phyloP scores from a whole-genome alignment of 2,797 vertebrate species.

The Scolopax bukidnonensis region DNA sequence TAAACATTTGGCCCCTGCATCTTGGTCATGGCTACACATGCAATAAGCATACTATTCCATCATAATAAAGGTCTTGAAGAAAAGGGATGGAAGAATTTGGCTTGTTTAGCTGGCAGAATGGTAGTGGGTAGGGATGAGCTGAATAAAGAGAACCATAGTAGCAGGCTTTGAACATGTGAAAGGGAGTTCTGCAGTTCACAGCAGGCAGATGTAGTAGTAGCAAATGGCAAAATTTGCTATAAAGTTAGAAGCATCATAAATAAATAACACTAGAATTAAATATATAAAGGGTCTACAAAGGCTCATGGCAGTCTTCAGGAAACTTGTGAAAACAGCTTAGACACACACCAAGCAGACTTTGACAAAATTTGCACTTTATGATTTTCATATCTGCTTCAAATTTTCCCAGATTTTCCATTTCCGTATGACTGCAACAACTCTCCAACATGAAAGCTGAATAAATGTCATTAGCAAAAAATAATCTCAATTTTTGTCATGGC shows the following conservation, averaged over 20 bases:
- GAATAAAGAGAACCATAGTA: not conserved
- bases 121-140: not conserved
- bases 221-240: not conserved
- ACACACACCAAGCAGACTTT: not conserved
- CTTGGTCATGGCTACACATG: not conserved
- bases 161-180: not conserved
- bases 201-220: not conserved
- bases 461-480: not conserved
- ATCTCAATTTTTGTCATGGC: not conserved
- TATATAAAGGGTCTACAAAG: not conserved
- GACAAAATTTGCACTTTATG: not conserved
- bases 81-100: not conserved
- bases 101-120: not conserved
- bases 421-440: not conserved
- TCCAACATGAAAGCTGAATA: not conserved
- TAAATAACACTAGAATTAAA: not conserved
- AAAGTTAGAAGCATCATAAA: not conserved
- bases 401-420: not conserved
- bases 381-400: slow-evolving; percentile 1
- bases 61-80: not conserved
- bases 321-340: not conserved
- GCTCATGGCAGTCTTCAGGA: not conserved
- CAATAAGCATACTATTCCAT: not conserved
- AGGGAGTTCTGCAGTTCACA: not conserved
- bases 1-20: not conserved